Evolutionary conservation across 2,797 vertebrate species (phyloP), one percentile per base, ranked within the genome.

Genomic region (Euphonia xanthogaster): DNA sequence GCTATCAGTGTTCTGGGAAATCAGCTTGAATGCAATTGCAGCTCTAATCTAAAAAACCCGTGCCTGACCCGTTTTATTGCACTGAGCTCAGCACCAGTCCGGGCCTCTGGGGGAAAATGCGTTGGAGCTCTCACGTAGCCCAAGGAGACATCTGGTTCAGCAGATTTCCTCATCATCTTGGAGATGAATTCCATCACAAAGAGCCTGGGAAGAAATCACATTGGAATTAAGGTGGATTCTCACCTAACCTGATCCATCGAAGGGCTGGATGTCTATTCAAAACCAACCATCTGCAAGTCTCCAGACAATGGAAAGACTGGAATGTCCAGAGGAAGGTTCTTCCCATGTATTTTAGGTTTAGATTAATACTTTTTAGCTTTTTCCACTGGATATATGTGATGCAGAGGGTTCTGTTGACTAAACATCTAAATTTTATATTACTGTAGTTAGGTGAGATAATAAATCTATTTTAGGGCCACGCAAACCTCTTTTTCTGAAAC

Each of bases 41-140:
- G 42, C 44, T 74, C 75, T 91, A 96, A 96, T 96, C 92, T 91
- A 2, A 39, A 72, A 55, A 57, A 42, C 1, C 35, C 23, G 8
- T 68, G 70, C 83, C 89, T 25, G 85, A 86, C 73, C 37, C 54
- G 16, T 90, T 96, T 92, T 93, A 93, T 91, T 85, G 72, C 92
- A 20, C 90, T 91, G 78, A 93, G 65, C 67, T 96, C 92, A 91
- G 50, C 92, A 47, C 48, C 63, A 22, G 4, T 1, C 40, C 9
- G 1, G 11, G 40, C 14, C 60, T 93, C 44, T 0, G 6, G 17
- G 51, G 68, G 39, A 76, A 48, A 85, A 66, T 3, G 33, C 30
- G 5, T 85, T 89, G 60, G 78, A 83, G 42, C 13, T 65, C 45
- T 93, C 94, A 96, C 75, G 78, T 92, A 96, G 78, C 73, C 57